A percentile compares a stretch with the other conserved stretches of the same genome.
phyloP scores from a whole-genome alignment of 1,140 invertebrate species.

The Cepaea nemoralis region DNA sequence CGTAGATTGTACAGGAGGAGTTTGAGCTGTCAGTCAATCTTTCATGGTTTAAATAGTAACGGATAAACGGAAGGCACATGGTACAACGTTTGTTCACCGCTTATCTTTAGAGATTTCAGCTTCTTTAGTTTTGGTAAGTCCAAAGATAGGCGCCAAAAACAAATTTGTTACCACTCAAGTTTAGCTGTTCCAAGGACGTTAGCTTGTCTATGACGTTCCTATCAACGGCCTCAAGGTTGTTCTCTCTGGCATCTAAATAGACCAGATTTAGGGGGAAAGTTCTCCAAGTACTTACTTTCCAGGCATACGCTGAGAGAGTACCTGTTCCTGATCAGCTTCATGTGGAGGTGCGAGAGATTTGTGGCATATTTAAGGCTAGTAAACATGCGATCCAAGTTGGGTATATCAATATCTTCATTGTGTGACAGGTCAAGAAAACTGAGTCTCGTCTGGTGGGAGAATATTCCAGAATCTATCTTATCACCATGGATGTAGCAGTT shows the following conservation, averaged over 20 bases:
- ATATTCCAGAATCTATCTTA: not conserved
- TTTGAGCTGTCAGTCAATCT: no score
- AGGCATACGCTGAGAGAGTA: not conserved
- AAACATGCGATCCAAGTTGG: not conserved
- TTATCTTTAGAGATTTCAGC: not conserved
- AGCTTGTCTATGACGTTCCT: not conserved
- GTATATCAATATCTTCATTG: conserved; percentile 17
- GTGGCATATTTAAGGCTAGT: not conserved
- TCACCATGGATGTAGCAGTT: not conserved
- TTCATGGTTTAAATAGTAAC: no score
- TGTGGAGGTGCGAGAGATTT: not conserved
- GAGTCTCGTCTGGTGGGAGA: not conserved
- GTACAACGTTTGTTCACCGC: not conserved
- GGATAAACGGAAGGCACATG: no score
- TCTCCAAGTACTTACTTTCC: not conserved
- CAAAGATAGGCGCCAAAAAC: conserved; percentile 7
- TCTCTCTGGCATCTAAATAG: not conserved
- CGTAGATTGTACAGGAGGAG: no score
- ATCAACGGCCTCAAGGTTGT: conserved; percentile 8
- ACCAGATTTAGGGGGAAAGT: not conserved
- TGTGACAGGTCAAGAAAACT: not conserved
- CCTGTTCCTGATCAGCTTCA: not conserved
- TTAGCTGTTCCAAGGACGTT: not conserved
- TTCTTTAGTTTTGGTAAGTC: not conserved
- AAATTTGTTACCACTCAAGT: conserved; percentile 3